Base-by-base conservation (phyloP, 64 coral and sea anemone genomes). In the Acropora yongei region DNA sequence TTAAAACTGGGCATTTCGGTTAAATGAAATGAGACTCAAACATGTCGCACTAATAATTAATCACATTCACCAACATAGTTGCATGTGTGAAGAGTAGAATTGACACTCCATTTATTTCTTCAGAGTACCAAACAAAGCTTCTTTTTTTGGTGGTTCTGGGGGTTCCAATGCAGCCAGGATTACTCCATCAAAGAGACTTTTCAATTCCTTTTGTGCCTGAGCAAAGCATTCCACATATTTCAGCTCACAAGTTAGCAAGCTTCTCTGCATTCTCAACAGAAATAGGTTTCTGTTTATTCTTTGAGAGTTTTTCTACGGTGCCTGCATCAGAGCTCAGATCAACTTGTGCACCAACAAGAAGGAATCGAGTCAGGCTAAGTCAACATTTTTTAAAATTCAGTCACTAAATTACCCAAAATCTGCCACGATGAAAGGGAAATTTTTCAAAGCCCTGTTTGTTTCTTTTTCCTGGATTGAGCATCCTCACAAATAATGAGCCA, bases 161-260 rank as follows among this genome's bases (percentile, higher is more conserved):
- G 95, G 95, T 47, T 96, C 95, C 75, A 96, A 14, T 12, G 94
- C 94, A 0, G 94, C 94, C 74, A 96, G 60, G 57, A 96, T 96
- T 20, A 90, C 94, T 55, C 92, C 94, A 73, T 96, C 94, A 77
- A 96, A 96, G 74, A 96, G 90, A 89, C 92, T 96, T 74, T 96
- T 96, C 75, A 96, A 74, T 19, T 91, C 95, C 66, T 96, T 96
- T 81, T 96, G 95, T 20, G 95, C 93, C 50, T 93, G 20, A 0
- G 95, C 95, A 3, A 91, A 96, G 68, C 95, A 96, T 17, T 96
- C 95, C 1, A 96, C 95, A 86, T 96, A 96, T 68, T 96, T 96
- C 8, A 96, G 55, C 72, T 96, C 95, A 3, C 95, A 63, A 1
- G 80, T 30, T 30, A 30, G 30, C 91, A 72, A 90, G 76, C 79